A percentile compares a stretch with the other conserved stretches of the same genome.
Evolutionary conservation across 2,888 invertebrate species (phyloP).

Genomic region (Melanostoma mellinum): DNA sequence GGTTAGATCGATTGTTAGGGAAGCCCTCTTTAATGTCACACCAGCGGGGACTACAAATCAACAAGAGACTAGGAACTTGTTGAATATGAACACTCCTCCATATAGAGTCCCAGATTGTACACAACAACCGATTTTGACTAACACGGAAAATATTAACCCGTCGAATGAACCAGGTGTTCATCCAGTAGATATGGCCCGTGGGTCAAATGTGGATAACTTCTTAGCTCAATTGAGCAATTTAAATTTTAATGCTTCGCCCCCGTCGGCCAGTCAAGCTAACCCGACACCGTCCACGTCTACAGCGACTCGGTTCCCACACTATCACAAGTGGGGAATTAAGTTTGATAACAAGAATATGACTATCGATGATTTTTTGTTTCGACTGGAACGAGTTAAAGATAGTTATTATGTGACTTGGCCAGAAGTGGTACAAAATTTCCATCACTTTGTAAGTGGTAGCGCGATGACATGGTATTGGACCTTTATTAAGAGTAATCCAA

Average conservation of each 20-base stretch:
- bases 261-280: background rate
- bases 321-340: constrained; percentile 24
- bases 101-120: background rate
- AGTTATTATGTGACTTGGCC: background rate
- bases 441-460: background rate
- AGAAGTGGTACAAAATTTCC: background rate
- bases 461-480: background rate
- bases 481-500: background rate
- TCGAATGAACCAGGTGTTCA: background rate
- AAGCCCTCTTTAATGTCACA: constrained; percentile 1
- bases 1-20: background rate
- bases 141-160: background rate
- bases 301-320: background rate
- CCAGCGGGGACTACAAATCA: background rate
- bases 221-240: background rate
- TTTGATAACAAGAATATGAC: constrained; percentile 2
- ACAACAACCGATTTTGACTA: background rate
- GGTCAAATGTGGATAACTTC: constrained; percentile 1
- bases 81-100: background rate
- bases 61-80: background rate
- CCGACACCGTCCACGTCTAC: background rate
- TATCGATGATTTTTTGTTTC: constrained; percentile 13
- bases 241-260: background rate
- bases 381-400: background rate
- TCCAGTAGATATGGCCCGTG: background rate